phyloP scores from a whole-genome alignment of 2,113 vertebrate genomes.

The Hassar affinis region DNA sequence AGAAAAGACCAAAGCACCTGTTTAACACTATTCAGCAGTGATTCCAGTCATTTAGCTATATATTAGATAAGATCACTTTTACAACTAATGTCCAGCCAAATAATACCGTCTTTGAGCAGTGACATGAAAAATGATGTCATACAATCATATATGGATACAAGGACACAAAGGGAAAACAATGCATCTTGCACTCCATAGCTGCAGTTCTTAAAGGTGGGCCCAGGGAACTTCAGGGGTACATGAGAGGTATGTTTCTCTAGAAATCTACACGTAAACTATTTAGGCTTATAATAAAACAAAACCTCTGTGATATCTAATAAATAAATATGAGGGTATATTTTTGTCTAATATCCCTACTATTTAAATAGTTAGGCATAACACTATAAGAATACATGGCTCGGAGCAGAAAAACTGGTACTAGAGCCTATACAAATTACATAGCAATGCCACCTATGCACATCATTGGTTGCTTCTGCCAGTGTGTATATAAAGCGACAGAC shows the following conservation, averaged over 20 bases:
- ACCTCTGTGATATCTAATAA: neutral
- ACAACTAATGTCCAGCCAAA: neutral
- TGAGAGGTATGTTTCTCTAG: neutral
- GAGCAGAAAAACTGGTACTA: too few species aligned
- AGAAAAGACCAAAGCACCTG: neutral
- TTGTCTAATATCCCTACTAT: neutral
- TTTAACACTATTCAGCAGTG: neutral
- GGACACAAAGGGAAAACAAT: neutral
- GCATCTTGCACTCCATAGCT: neutral
- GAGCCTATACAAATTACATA: too few species aligned
- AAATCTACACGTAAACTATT: neutral
- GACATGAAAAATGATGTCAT: neutral
- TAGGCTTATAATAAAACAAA: neutral
- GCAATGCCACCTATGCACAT: too few species aligned
- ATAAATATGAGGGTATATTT: neutral
- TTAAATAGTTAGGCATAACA: neutral
- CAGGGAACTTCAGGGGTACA: neutral
- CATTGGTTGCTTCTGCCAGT: too few species aligned
- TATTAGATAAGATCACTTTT: neutral
- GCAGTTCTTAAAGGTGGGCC: neutral
- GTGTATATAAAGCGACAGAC: too few species aligned
- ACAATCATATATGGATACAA: neutral
- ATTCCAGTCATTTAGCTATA: neutral
- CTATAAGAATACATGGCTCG: neutral
- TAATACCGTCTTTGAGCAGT: neutral